Evolutionary conservation across 1,140 invertebrate species (phyloP).

Genomic region (Amphibalanus amphitrite): DNA sequence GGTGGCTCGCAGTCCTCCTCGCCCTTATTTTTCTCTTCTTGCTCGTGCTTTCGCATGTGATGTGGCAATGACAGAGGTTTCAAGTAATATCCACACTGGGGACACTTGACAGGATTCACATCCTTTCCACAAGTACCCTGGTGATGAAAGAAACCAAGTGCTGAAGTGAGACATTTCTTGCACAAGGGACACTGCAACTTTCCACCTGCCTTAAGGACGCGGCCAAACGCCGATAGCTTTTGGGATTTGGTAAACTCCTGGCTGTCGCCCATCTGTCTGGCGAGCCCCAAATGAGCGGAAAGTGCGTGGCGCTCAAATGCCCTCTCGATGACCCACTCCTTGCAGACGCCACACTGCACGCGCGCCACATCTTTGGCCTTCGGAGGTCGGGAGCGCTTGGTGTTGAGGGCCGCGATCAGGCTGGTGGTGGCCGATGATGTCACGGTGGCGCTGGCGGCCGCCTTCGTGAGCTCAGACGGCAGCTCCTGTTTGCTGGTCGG

Average conservation of each 20-base stretch:
- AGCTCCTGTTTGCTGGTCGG: too few species aligned
- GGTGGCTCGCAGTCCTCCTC: too few species aligned
- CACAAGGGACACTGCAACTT: not conserved
- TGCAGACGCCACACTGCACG: not conserved
- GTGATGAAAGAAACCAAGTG: not conserved
- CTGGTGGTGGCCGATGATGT: too few species aligned
- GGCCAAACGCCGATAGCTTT: not conserved
- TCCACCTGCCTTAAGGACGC: not conserved
- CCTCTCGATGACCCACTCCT: not conserved
- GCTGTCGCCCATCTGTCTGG: not conserved
- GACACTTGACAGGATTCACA: not conserved
- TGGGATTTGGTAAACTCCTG: not conserved
- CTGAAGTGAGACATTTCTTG: not conserved
- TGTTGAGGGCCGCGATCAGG: too few species aligned
- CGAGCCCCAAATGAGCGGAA: not conserved
- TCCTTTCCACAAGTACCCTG: not conserved
- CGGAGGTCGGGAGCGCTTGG: too few species aligned
- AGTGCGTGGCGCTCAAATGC: not conserved
- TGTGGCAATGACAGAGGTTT: not conserved
- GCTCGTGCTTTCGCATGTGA: not conserved
- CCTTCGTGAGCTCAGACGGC: too few species aligned
- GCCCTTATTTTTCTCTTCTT: not conserved
- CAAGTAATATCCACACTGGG: not conserved
- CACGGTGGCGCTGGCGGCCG: too few species aligned
- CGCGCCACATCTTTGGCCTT: not conserved